Evolutionary conservation across 2,888 invertebrate genomes (phyloP), one percentile per base, ranked within the genome.

Genomic region (Bhutanitis thaidina): DNA sequence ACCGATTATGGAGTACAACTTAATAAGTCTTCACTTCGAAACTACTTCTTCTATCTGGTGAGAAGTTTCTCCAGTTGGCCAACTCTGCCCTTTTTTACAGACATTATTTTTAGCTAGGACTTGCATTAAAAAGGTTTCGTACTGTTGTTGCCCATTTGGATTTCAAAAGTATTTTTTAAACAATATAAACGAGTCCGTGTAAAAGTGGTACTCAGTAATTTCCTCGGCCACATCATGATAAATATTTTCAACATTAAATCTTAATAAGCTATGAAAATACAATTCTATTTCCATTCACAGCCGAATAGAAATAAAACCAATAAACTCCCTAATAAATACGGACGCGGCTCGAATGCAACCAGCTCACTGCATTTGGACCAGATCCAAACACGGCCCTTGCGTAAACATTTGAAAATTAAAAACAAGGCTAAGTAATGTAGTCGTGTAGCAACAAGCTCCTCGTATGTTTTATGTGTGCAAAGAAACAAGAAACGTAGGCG

Each of bases 331-430:
- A 43, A 38, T 43, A 43, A 43, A 49, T 49, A 49, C 25, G 34
- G 32, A 29, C 43, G 38, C 43, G 20, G 36, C 49, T 15, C 15
- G 16, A 30, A 25, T 27, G 10, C 20, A 47, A 30, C 48, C 13
- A 29, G 39, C 34, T 27, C 47, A 47, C 43, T 43, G 43, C 36
- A 25, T 29, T 49, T 49, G 49, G 49, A 49, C 10, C 15, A 7
- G 32, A 9, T 49, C 49, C 49, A 49, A 49, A 38, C 25, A 29
- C 43, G 14, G n/a, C 30, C 16, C 8, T 14, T 15, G 35, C 43
- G 49, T 43, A 43, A 48, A 41, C 41, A 14, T 43, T 43, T 27
- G 30, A n/a, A 49, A 49, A 49, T 49, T 49, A 49, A 49, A 43
- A 49, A 49, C 49, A 38, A 8, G 29, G 3, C 37, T 43, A 34